Conservation (phyloP, 2,113 vertebrate genomes). For the Psittacara wagleri region DNA sequence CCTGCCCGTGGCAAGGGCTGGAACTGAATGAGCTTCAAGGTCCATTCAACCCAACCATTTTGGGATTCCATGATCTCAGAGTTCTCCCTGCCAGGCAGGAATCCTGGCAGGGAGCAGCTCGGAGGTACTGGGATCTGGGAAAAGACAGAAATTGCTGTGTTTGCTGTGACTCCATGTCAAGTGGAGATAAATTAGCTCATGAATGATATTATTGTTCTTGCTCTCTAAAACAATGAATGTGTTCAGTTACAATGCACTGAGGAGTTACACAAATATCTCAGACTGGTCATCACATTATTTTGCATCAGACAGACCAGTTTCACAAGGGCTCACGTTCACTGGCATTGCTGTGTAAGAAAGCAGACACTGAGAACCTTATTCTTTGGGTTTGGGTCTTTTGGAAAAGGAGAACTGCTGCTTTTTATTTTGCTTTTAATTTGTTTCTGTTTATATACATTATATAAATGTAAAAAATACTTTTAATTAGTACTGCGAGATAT, state of each 20-base stretch:
- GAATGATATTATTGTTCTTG: neutral
- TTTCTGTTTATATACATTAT: neutral
- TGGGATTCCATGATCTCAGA: neutral
- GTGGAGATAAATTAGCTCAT: neutral
- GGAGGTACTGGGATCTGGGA: neutral
- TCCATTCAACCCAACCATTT: neutral
- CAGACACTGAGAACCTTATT: rapidly evolving
- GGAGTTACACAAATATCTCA: too few relatives aligned
- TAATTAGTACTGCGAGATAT: rapidly evolving
- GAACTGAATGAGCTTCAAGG: too few relatives aligned
- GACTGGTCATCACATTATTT: rapidly evolving
- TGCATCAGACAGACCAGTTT: neutral
- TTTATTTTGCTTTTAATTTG: neutral
- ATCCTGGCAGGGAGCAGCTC: neutral
- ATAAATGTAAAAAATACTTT: neutral
- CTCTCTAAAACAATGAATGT: rapidly evolving
- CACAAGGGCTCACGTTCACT: rapidly evolving
- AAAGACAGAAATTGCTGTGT: rapidly evolving
- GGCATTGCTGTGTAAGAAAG: rapidly evolving
- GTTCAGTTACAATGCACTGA: rapidly evolving
- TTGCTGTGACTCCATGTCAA: rapidly evolving
- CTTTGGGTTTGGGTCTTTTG: neutral
- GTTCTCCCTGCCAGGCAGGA: neutral
- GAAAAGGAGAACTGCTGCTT: neutral
- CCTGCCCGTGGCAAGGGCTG: rapidly evolving